These are phyloP conservation scores for Bryconaethiops microstoma DNA, from an alignment of 2,797 vertebrate species.

Conservation along the genomic window DNA sequence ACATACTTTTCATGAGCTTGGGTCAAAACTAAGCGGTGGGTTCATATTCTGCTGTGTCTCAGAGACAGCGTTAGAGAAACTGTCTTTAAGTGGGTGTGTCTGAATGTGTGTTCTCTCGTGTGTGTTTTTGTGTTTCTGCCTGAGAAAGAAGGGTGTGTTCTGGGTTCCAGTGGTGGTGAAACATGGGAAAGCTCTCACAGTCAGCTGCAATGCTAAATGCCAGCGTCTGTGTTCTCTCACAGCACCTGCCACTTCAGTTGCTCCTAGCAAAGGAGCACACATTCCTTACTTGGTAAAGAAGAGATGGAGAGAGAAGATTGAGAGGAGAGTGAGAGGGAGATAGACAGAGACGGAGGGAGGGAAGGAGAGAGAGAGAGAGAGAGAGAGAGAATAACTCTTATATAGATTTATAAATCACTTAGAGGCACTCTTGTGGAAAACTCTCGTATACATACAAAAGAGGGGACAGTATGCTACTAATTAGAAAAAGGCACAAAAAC, in stretches of 20 bases:
- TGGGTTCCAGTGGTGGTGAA: constrained; percentile 39
- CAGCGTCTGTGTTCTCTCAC: constrained; percentile 69
- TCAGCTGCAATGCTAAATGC: constrained; percentile 76
- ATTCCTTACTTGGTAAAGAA: constrained; percentile 72
- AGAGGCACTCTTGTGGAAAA: constrained; percentile 34
- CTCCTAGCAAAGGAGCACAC: constrained; percentile 64
- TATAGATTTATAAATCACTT: constrained; percentile 42
- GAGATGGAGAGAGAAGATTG: constrained; percentile 7
- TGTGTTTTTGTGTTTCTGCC: constrained; percentile 37
- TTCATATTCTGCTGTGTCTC: not conserved
- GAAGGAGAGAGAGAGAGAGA: constrained; percentile 1
- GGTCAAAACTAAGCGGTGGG: not conserved
- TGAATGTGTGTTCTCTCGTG: not conserved
- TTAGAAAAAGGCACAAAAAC: not conserved
- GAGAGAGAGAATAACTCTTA: constrained; percentile 46
- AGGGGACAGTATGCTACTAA: constrained; percentile 23
- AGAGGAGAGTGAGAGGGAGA: constrained; percentile 4
- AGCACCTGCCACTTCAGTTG: constrained; percentile 77
- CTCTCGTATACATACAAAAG: not conserved
- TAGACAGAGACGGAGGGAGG: not conserved
- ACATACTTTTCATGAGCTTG: no score
- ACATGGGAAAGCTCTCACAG: constrained; percentile 60
- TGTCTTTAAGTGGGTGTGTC: constrained; percentile 12
- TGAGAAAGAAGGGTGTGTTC: constrained; percentile 44
- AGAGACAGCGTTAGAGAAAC: no score